These are phyloP conservation scores for Myotis planiceps DNA, from an alignment of 2,797 vertebrate genomes.

Conservation along the genomic window DNA sequence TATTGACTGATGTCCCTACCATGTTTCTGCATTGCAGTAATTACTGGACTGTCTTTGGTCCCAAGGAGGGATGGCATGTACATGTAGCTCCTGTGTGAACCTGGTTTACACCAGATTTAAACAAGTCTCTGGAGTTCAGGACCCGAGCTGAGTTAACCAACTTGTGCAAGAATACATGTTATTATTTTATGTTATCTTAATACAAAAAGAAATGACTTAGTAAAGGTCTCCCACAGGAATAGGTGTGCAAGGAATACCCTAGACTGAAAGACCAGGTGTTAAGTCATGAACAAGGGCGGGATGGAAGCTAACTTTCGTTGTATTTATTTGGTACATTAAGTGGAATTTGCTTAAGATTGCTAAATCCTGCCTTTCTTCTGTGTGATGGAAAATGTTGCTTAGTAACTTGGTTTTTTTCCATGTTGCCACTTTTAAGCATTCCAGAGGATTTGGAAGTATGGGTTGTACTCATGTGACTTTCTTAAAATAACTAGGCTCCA, in stretches of 20 bases:
- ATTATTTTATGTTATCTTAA: not conserved
- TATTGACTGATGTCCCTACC: not conserved
- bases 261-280: not conserved
- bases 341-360: constrained; percentile 42
- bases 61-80: not conserved
- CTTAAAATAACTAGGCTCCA: constrained; percentile 32
- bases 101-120: not conserved
- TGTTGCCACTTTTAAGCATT: constrained; percentile 48
- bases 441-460: constrained; percentile 37
- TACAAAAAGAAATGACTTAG: not conserved
- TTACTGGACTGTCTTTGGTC: not conserved
- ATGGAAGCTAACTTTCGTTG: not conserved
- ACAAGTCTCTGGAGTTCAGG: not conserved
- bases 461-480: constrained; percentile 5
- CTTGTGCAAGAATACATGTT: not conserved
- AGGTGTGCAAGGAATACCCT: not conserved
- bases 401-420: not conserved
- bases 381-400: constrained; percentile 64
- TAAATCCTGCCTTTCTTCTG: not conserved
- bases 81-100: not conserved
- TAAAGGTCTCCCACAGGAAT: not conserved
- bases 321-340: constrained; percentile 40
- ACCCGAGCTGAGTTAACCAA: not conserved
- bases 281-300: not conserved
- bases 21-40: not conserved